These are phyloP conservation scores for Bothrops jararaca DNA, from an alignment of 2,113 vertebrate species.

Conservation along the genomic window DNA sequence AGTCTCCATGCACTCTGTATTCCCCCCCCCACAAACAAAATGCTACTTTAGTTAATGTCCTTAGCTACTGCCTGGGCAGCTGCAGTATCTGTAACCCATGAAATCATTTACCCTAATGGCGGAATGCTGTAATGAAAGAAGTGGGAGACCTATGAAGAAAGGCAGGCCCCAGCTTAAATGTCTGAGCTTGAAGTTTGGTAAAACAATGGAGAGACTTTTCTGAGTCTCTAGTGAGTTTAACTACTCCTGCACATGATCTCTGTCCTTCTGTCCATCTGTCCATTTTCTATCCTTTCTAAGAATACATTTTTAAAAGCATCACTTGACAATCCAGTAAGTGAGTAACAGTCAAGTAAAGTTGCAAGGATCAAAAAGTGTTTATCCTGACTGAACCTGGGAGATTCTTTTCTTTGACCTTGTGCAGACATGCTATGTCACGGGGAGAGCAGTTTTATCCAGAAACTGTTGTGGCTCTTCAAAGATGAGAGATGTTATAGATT, in stretches of 20 bases:
- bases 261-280: neutral
- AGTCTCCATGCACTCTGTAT: conserved; percentile 7
- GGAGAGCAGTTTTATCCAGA: conserved; percentile 26
- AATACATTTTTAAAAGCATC: fast-evolving
- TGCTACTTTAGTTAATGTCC: neutral
- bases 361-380: conserved; percentile 22
- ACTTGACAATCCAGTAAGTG: conserved; percentile 22
- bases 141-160: conserved; percentile 12
- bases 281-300: conserved; percentile 26
- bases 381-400: neutral
- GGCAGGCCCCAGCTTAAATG: neutral
- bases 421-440: neutral
- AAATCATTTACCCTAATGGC: conserved; percentile 15
- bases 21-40: neutral
- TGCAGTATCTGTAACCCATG: conserved; percentile 21
- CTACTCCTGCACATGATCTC: neutral
- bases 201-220: conserved; percentile 2
- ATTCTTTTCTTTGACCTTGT: neutral
- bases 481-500: conserved; percentile 23
- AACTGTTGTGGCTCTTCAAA: conserved; percentile 47
- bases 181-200: neutral
- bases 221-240: neutral
- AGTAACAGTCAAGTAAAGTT: neutral
- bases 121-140: neutral
- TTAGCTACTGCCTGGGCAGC: neutral